Conservation (phyloP, 2,797 vertebrate species). For the Anas georgica region DNA sequence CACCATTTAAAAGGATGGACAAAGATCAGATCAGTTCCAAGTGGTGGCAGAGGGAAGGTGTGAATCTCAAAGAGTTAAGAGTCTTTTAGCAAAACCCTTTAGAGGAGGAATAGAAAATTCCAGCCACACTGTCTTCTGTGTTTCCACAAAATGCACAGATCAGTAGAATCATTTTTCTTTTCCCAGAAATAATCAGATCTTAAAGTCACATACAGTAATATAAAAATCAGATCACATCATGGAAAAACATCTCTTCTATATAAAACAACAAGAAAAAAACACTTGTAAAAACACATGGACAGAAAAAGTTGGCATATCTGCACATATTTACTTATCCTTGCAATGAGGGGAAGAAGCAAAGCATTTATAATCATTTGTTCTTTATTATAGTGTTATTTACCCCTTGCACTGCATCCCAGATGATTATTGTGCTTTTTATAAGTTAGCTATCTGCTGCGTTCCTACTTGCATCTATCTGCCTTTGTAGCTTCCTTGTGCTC, state of each 20-base stretch:
- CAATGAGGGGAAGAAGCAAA: background rate
- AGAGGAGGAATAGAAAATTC: background rate
- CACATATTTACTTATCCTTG: background rate
- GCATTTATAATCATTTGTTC: background rate
- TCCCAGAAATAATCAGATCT: constrained; percentile 13
- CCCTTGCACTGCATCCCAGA: background rate
- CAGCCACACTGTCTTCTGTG: background rate
- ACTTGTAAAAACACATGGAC: constrained; percentile 11
- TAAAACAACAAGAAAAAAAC: background rate
- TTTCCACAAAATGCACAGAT: background rate
- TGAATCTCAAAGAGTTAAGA: background rate
- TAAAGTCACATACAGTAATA: background rate
- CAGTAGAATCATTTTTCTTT: background rate
- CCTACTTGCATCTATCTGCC: background rate
- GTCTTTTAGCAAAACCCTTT: background rate
- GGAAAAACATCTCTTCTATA: background rate
- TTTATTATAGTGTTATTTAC: background rate
- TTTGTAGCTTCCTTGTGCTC: background rate
- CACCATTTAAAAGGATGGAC: background rate
- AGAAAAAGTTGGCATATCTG: background rate
- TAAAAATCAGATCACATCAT: background rate
- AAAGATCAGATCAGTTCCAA: background rate
- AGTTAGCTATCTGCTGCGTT: background rate
- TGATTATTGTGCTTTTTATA: background rate
- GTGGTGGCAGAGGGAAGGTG: background rate